A percentile compares a stretch with the other conserved stretches of the same genome.
Conservation (phyloP, 2,113 vertebrate genomes). For the Pyxicephalus adspersus region DNA sequence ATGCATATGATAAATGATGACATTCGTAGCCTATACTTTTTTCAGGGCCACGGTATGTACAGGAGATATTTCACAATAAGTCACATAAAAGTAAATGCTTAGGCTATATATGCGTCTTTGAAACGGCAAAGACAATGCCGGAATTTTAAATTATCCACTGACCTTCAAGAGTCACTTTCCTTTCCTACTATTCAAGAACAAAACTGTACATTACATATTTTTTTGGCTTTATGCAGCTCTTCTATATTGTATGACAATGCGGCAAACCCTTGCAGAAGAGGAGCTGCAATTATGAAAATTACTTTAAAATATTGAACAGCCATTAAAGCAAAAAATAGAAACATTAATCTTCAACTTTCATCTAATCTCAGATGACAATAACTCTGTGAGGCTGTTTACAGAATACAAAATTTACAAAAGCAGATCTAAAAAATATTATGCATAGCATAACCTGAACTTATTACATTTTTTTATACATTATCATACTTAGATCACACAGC, state of each 20-base stretch:
- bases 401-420: not conserved
- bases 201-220: constrained; percentile 9
- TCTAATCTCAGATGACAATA: not conserved
- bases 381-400: not conserved
- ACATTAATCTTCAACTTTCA: constrained; percentile 15
- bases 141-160: not conserved
- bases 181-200: constrained; percentile 3
- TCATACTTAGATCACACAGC: not conserved
- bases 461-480: not conserved
- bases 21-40: no score
- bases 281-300: constrained; percentile 36
- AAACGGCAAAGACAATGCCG: not conserved
- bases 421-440: not conserved
- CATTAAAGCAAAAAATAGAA: constrained; percentile 23
- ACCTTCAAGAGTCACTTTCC: constrained; percentile 3
- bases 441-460: not conserved
- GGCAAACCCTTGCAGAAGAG: not conserved
- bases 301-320: constrained; percentile 32
- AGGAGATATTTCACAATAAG: not conserved
- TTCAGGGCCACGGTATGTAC: not conserved
- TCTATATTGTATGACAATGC: constrained; percentile 11
- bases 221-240: not conserved
- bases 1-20: no score
- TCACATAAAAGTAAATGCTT: no score
- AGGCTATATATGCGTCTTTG: not conserved